phyloP scores from a whole-genome alignment of 2,113 vertebrate genomes.

The Gnathonemus echidnorhynchus region DNA sequence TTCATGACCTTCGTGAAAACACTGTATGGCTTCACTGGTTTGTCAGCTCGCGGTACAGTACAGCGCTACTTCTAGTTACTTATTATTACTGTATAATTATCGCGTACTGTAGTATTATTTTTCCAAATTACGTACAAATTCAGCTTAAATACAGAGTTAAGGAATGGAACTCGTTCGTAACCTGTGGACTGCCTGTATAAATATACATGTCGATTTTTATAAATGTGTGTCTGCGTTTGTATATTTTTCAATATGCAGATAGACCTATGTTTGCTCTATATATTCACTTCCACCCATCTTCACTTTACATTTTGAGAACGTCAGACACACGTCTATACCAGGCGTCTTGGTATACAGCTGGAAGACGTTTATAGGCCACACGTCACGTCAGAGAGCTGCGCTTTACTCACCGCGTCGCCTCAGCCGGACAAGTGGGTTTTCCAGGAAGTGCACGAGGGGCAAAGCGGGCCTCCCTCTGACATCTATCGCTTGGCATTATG shows the following conservation, averaged over 20 bases:
- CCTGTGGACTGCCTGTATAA: not conserved
- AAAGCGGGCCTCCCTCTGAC: not conserved
- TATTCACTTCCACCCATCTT: not conserved
- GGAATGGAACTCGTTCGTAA: not conserved
- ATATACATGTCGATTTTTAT: not conserved
- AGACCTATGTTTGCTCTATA: not conserved
- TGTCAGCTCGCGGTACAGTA: not conserved
- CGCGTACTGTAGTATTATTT: not conserved
- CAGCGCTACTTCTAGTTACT: not conserved
- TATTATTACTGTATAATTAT: not conserved
- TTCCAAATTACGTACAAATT: not conserved
- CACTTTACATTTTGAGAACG: not conserved
- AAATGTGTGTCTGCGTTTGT: not conserved
- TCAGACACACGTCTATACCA: not conserved
- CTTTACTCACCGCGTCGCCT: not conserved
- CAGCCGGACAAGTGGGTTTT: not conserved
- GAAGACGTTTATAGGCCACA: not conserved
- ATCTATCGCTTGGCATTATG: not conserved
- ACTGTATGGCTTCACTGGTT: not conserved
- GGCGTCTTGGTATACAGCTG: not conserved
- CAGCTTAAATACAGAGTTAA: not conserved
- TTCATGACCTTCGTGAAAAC: not conserved
- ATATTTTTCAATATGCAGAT: not conserved
- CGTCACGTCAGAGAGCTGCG: not conserved
- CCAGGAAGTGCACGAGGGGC: not conserved